Base-by-base conservation (phyloP, 1,140 invertebrate genomes). In the Bradysia coprophila region DNA sequence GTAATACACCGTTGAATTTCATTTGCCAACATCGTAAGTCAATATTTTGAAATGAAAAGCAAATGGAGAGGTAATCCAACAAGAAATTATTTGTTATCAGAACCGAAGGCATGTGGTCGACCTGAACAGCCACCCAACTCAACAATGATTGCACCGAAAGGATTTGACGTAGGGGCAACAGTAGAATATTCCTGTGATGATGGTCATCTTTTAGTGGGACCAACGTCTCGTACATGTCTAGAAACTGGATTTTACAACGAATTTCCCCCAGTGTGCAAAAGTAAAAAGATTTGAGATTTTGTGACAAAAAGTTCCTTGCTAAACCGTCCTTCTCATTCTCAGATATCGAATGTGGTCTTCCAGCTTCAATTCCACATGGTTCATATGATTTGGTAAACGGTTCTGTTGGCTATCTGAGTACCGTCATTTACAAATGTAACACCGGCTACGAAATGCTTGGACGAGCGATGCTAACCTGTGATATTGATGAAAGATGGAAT, bases 61-160 rank as follows among this genome's bases (percentile, higher is more conserved):
- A n/a, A n/a, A n/a, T n/a, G n/a, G n/a, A n/a, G n/a, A n/a, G n/a
- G 11, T 37, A 18, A 15, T 15, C 15, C n/a, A 31, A 9, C n/a
- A 9, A 9, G 24, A 28, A 28, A 13, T 6, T 8, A 28, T 42
- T 3, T 5, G 33, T n/a, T 39, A 57, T 38, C 52, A 87, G 83
- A 89, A 53, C 88, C 89, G 2, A 81, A 82, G 56, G 81, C 84
- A 13, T 93, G 89, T 53, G 89, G 89, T 9, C 65, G 81, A 40
- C 89, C 89, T 0, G 88, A 93, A 57, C 85, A 91, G 55, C 88
- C 88, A 1, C 84, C 88, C 9, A 93, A 94, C 61, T 92, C 88
- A 1, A 92, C 88, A 4, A 85, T 94, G 73, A 57, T 75, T 0
- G 63, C 71, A 3, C 58, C 67, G 16, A 61, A 59, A 18, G 72